These are phyloP conservation scores for Staurois parvus DNA, from an alignment of 2,797 vertebrate species.

Conservation along the genomic window DNA sequence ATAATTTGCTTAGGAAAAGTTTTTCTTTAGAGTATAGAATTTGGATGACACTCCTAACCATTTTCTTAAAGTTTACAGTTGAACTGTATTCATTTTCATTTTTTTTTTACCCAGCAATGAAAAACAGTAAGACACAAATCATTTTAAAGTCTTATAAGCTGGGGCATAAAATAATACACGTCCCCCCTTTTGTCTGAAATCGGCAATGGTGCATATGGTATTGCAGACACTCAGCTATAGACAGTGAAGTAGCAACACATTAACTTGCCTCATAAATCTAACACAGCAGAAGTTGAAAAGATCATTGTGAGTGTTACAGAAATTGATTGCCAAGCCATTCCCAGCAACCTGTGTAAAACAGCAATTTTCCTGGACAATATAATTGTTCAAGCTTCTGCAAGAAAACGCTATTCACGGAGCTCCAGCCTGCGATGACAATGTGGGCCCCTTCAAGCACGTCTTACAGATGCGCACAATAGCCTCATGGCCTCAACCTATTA, in stretches of 20 bases:
- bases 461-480: not conserved
- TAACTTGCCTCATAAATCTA: conserved; percentile 37
- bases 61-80: not conserved
- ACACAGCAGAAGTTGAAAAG: conserved; percentile 27
- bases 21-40: not conserved
- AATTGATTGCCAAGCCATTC: conserved; percentile 40
- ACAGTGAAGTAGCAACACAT: conserved; percentile 8
- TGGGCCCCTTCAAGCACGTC: not conserved
- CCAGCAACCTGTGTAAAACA: conserved; percentile 41
- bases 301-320: conserved; percentile 38
- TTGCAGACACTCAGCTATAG: not conserved
- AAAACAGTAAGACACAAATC: conserved; percentile 18
- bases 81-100: conserved; percentile 9
- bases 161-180: conserved; percentile 1
- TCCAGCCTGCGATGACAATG: not conserved
- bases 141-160: conserved; percentile 30
- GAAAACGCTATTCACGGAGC: conserved; percentile 4
- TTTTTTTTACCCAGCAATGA: not conserved
- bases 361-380: conserved; percentile 21
- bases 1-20: not conserved
- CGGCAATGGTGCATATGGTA: conserved; percentile 3
- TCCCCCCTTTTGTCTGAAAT: not conserved
- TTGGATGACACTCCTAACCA: too few species aligned
- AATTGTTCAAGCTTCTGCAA: not conserved
- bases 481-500: not conserved